Conservation (phyloP, 2,888 invertebrate genomes). For the Agrotis exclamationis region DNA sequence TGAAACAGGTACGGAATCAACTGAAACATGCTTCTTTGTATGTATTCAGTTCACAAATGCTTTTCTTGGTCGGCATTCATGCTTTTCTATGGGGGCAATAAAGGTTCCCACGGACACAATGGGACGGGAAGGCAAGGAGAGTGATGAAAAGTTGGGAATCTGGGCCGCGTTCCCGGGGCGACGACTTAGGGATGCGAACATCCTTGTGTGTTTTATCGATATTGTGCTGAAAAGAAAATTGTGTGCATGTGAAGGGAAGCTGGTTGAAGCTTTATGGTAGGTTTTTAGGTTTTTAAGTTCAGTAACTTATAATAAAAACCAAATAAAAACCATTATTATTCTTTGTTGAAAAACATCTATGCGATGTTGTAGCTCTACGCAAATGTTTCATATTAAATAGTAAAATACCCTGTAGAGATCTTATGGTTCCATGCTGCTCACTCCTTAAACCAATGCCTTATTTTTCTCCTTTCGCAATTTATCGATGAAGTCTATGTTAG, state of each 20-base stretch:
- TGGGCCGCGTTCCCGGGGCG: constrained; percentile 87
- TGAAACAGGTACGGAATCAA: constrained; percentile 71
- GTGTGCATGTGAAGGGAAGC: constrained; percentile 18
- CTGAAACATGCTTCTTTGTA: constrained; percentile 82
- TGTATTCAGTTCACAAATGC: constrained; percentile 89
- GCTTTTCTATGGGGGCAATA: constrained; percentile 90
- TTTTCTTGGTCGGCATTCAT: constrained; percentile 89
- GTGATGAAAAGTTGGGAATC: constrained; percentile 90
- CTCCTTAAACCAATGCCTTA: too few species aligned
- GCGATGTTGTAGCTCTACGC: neutral
- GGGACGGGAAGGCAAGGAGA: constrained; percentile 86
- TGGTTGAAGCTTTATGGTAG: constrained; percentile 22
- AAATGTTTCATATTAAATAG: too few species aligned
- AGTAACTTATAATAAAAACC: too few species aligned
- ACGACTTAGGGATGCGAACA: constrained; percentile 76
- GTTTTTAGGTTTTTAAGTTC: too few species aligned
- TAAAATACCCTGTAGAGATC: neutral
- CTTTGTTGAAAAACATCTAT: neutral
- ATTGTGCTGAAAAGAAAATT: constrained; percentile 56
- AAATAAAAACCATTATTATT: too few species aligned
- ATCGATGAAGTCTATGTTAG: too few species aligned
- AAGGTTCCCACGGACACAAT: constrained; percentile 91
- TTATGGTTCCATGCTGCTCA: neutral
- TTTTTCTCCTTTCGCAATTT: too few species aligned
- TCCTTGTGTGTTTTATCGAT: constrained; percentile 68